Evolutionary conservation across 2,888 invertebrate genomes (phyloP), one percentile per base, ranked within the genome.

Genomic region (Megaustenia siamemsis): DNA sequence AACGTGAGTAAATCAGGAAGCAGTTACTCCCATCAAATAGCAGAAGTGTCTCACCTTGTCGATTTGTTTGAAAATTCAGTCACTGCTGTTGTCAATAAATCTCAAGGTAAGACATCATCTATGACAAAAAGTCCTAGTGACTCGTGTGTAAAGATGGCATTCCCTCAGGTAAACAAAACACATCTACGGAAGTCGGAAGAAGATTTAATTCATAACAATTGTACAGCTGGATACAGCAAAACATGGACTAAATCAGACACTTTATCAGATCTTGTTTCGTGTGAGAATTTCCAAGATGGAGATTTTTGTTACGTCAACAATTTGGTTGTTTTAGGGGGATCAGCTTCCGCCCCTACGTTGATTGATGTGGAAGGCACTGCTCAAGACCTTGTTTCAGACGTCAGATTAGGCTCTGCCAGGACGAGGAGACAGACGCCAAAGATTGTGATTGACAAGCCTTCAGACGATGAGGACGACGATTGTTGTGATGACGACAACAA

Each of bases 361-460:
- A 60, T 24, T 21, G 53, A 69, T 0, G n/a, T 24, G 1, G n/a
- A n/a, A n/a, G 35, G 18, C 8, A 53, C 76, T 2, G 0, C 35
- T 35, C n/a, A 6, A 28, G 40, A 2, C 32, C 1, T 45, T 63
- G 12, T 43, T 40, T 15, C 10, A 40, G 56, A 1, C 56, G 3
- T n/a, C 5, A 73, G 60, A 21, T 40, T 60, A 8, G 71, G 53
- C 8, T 38, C 81, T 1, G 53, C 18, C 15, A 18, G 24, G 8
- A 60, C 32, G n/a, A 69, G 35, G 10, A 78, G 38, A 53, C 63
- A 63, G 43, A 73, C 80, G 12, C 84, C 84, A 21, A 84, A 63
- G 32, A 84, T 84, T 49, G 84, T 84, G 1, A 84, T 84, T 8
- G 73, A 79, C 35, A 73, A 66, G 35, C 80, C 84, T 49, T 84